Evolutionary conservation across 2,113 vertebrate species (phyloP).

Genomic region (Copsychus sechellarum): DNA sequence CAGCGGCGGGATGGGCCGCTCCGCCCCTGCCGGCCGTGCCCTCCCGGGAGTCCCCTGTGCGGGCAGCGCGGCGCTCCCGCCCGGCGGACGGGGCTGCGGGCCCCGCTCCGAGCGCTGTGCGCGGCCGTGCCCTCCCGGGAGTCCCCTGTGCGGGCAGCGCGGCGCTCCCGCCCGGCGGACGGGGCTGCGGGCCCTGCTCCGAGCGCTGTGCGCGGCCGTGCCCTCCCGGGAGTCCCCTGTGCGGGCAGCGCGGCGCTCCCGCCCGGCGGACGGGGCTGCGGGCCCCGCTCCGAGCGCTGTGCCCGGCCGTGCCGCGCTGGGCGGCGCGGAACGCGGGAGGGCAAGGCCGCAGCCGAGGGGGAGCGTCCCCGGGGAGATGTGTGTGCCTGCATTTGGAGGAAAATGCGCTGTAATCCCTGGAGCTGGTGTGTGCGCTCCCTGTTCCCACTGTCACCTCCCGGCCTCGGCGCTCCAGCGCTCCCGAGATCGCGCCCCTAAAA

Average conservation of each 20-base stretch:
- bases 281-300: fast-evolving
- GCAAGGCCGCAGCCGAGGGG: neutral
- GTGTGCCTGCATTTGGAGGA: neutral
- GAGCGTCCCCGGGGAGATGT: neutral
- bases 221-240: neutral
- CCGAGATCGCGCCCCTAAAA: neutral
- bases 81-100: too few species aligned
- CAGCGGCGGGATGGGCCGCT: neutral
- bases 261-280: fast-evolving
- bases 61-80: neutral
- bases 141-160: too few species aligned
- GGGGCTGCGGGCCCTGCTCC: too few species aligned
- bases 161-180: too few species aligned
- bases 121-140: too few species aligned
- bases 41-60: neutral
- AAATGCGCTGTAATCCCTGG: neutral
- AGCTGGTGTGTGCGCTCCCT: neutral
- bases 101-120: too few species aligned
- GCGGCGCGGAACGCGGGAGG: neutral
- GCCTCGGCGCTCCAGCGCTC: neutral
- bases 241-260: fast-evolving
- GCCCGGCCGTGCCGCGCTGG: neutral
- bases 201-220: neutral
- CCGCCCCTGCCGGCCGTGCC: neutral
- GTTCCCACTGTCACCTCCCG: too few species aligned